These are phyloP conservation scores for Lota lota DNA, from an alignment of 2,113 vertebrate genomes.

Conservation along the genomic window DNA sequence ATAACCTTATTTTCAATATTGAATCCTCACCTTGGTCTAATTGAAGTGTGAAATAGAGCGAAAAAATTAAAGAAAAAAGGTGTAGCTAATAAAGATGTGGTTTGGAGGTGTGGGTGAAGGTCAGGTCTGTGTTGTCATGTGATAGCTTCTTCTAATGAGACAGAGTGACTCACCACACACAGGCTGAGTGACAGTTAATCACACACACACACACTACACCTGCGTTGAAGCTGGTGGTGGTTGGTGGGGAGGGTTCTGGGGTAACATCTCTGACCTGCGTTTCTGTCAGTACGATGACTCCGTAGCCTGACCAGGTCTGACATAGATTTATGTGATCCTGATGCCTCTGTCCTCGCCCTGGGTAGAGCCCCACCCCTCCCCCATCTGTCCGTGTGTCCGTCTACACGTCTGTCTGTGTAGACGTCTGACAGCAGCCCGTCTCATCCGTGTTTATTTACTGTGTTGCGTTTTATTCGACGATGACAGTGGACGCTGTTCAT, in stretches of 20 bases:
- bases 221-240: conserved; percentile 55
- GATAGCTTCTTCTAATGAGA: conserved; percentile 65
- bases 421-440: conserved; percentile 27
- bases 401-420: no score
- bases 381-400: conserved; percentile 51
- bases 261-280: conserved; percentile 24
- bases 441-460: conserved; percentile 1
- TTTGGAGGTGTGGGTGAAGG: conserved; percentile 53
- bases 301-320: conserved; percentile 53
- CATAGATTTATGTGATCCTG: conserved; percentile 59
- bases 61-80: no score
- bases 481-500: no score
- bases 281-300: conserved; percentile 62
- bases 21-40: no score
- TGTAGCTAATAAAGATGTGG: no score
- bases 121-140: conserved; percentile 58
- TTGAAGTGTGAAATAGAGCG: no score
- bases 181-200: conserved; percentile 73
- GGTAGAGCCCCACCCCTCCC: conserved; percentile 38
- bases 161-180: conserved; percentile 56
- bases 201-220: conserved; percentile 65
- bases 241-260: neutral
- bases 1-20: no score
- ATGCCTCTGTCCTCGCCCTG: conserved; percentile 49
- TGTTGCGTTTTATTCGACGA: no score